Base-by-base conservation (phyloP, 2,113 vertebrate species). In the Saccopteryx leptura region DNA sequence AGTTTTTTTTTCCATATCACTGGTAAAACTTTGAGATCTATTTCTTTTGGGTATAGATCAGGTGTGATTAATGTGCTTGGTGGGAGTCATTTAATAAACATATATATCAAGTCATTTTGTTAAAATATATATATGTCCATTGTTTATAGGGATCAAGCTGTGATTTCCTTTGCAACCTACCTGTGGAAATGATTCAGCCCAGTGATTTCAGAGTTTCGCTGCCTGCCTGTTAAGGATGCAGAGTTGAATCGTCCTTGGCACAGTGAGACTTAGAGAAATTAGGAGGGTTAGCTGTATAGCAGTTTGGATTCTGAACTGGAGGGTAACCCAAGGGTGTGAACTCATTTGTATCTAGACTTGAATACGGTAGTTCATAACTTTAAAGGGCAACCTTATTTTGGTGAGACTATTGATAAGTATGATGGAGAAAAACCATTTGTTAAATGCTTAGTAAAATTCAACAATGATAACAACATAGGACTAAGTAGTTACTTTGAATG, bases 91-190 rank as follows among this genome's bases (percentile, higher is more conserved):
- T 71, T 63, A 76, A 78, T 65, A 17, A 56, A 78, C 46, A 17
- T 72, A 65, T n/a, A 86, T 56, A 80, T 72, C 54, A 63, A 84
- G 13, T 78, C 33, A 60, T 50, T 88, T 88, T 88, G 61, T 76
- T 88, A 31, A 71, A 66, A 68, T 63, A 48, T 19, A 48, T n/a
- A 63, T 5, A 71, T 58, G 15, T 87, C 12, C n/a, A 50, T 71
- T 23, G 50, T 68, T 61, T 54, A n/a, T 11, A 17, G 18, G 17
- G 50, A 58, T 15, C 23, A 58, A 46, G 14, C 15, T 15, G 9
- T 81, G 66, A 15, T 56, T 50, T 91, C 26, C 46, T 91, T 58
- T 58, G 69, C 23, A 71, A 24, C 6, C 23, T 76, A 48, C 14
- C 24, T 50, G n/a, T 71, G 31, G 61, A 58, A 52, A 82, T 65